Evolutionary conservation across 2,797 vertebrate genomes (phyloP), one percentile per base, ranked within the genome.

Genomic region (Clarias laeviceps): DNA sequence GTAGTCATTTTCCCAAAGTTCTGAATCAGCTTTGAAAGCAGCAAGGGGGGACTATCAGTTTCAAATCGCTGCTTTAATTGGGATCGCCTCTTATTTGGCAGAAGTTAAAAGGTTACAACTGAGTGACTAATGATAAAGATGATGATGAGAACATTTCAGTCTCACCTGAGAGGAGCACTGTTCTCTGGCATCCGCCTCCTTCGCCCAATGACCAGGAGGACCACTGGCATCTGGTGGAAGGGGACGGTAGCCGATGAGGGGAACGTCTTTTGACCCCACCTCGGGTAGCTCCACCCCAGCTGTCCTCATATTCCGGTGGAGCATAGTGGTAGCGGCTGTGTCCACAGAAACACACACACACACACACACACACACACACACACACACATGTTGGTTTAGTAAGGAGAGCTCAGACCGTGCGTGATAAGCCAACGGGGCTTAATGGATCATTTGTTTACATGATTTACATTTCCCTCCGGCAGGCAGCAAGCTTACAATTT

Each of bases 171-270:
- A 87, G 40, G 88, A 83, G 8, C 92, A 90, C 87, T 64, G 2
- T 32, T 93, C 91, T 73, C 81, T 82, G 17, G 81, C 15, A 83
- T 80, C 68, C 27, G 78, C 83, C 22, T 90, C 88, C 80, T 87
- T 92, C 84, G 87, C 76, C 4, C 88, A 87, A 54, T 90, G 91
- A 87, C 72, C 88, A 73, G 87, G 85, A 6, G 82, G 81, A 12
- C 87, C 68, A 82, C 82, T 83, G 4, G 86, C 29, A 83, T 94
- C 94, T 32, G 93, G 89, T 5, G 88, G 78, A 78, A 96, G 83
- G 5, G 93, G 93, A 84, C 95, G 89, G 90, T 95, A 96, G 86
- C 94, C 95, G 85, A 95, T 93, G 54, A 96, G 95, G 69, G 95
- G 95, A 84, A 95, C 94, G 0, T 91, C 85, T 37, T 87, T 92